A percentile compares a stretch with the other conserved stretches of the same genome.
Evolutionary conservation across 2,797 vertebrate species (phyloP).

Genomic region (Rhabdomys pumilio): DNA sequence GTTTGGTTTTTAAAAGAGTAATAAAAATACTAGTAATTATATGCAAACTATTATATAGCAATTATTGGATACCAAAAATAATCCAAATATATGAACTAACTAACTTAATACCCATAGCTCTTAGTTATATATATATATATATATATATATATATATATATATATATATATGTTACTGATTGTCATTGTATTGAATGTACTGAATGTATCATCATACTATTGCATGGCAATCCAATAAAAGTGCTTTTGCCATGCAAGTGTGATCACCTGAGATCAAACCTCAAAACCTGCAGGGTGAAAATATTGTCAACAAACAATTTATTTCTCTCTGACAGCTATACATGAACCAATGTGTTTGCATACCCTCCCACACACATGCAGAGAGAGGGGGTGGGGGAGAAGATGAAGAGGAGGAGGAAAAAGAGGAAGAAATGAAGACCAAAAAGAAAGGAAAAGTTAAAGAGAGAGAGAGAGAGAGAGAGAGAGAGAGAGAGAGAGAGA

Average conservation of each 20-base stretch:
- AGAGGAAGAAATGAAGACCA: background rate
- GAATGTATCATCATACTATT: background rate
- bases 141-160: no score
- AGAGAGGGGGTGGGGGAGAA: background rate
- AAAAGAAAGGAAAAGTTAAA: background rate
- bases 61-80: background rate
- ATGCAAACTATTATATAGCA: background rate
- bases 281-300: background rate
- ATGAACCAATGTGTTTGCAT: background rate
- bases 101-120: background rate
- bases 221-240: background rate
- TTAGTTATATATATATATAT: no score
- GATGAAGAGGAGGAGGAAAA: rapidly evolving
- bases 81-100: background rate
- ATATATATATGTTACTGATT: no score
- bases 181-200: background rate
- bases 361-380: background rate
- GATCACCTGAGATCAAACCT: background rate
- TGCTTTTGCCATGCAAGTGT: background rate
- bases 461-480: background rate
- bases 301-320: background rate
- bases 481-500: rapidly evolving
- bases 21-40: background rate
- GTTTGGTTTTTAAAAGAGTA: background rate
- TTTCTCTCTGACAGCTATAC: background rate